Percentiles rank a stretch among this genome's conserved stretches.
Evolutionary conservation across 1,140 invertebrate species (phyloP).

Genomic region (Drosophila quadrilineata): DNA sequence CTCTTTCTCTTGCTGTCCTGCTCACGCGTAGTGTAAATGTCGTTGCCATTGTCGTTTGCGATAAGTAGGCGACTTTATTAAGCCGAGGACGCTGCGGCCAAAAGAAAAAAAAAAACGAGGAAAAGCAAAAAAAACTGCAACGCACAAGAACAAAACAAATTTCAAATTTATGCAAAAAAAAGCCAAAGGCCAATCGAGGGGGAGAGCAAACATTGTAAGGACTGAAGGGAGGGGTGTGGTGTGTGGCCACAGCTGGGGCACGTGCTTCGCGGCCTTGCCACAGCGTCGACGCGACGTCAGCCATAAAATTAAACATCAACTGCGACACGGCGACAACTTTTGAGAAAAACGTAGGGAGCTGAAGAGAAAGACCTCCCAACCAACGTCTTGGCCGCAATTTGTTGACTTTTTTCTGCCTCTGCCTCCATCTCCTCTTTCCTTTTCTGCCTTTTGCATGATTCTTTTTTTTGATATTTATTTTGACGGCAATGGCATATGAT

Average conservation of each 20-base stretch:
- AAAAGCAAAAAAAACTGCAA: conserved; percentile 11
- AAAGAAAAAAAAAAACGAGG: conserved; percentile 32
- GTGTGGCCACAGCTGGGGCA: conserved; percentile 35
- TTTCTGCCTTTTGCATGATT: too few relatives aligned
- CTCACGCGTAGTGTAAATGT: conserved; percentile 37
- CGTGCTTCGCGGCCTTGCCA: conserved; percentile 58
- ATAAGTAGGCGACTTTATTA: conserved; percentile 78
- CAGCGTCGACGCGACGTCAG: conserved; percentile 45
- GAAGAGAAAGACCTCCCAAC: too few relatives aligned
- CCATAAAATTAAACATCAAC: conserved; percentile 65
- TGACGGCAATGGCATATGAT: conserved; percentile 48
- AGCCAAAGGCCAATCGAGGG: conserved; percentile 43
- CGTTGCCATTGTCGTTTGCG: conserved; percentile 60
- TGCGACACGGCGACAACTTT: conserved; percentile 32
- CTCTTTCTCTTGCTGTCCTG: neutral
- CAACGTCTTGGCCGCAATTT: conserved; percentile 66
- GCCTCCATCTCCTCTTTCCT: too few relatives aligned
- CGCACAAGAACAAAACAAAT: conserved; percentile 24
- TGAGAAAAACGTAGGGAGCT: conserved; percentile 4
- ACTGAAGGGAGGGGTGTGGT: neutral
- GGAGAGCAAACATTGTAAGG: neutral
- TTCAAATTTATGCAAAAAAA: conserved; percentile 45
- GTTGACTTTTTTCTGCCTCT: too few relatives aligned
- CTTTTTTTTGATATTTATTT: conserved; percentile 78
- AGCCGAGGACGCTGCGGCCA: conserved; percentile 57